Base-by-base conservation (phyloP, 2,797 vertebrate genomes). In the Lacerta agilis region DNA sequence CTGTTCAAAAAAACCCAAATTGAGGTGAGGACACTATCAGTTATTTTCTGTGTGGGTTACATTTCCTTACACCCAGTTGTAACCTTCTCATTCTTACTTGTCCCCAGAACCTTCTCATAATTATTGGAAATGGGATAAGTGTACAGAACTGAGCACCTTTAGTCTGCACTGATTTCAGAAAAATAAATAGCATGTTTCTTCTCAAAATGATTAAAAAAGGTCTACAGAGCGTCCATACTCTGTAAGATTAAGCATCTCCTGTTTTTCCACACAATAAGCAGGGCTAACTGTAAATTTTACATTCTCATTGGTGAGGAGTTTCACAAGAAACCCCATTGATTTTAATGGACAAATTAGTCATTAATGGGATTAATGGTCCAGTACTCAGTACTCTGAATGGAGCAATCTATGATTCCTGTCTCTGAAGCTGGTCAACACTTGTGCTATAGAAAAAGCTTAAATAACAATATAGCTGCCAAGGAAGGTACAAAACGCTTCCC, bases 1-100 rank as follows among this genome's bases (percentile, higher is more conserved):
- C 27, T 79, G 0, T 91, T 94, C 83, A 85, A 92, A 94, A 81
- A 11, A 90, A 93, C 91, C 61, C 1, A 82, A 84, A 75, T 13
- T 8, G 9, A 4, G 67, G 29, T 90, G 20, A 69, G 86, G 86
- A 80, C 67, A 11, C 38, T 73, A 15, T 9, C 41, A 67, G 58
- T 45, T 33, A 55, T 55, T 20, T 75, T 78, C 0, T 80, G 0
- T 82, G 76, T 49, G 76, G 0, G 25, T 83, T 79, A 75, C 27
- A 73, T 87, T 83, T 79, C 79, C 64, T 86, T 1, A 33, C 20
- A 81, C 25, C 38, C 33, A 2, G 18, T 58, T 77, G 2, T 11
- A 82, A 11, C 1, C 10, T 5, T 73, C 73, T 36, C 5, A 29
- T 10, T 73, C 6, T 55, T 66, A 2, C 78, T 58, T 10, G 4